Evolutionary conservation across 2,888 invertebrate genomes (phyloP), one percentile per base, ranked within the genome.

Genomic region (Callinectes sapidus): DNA sequence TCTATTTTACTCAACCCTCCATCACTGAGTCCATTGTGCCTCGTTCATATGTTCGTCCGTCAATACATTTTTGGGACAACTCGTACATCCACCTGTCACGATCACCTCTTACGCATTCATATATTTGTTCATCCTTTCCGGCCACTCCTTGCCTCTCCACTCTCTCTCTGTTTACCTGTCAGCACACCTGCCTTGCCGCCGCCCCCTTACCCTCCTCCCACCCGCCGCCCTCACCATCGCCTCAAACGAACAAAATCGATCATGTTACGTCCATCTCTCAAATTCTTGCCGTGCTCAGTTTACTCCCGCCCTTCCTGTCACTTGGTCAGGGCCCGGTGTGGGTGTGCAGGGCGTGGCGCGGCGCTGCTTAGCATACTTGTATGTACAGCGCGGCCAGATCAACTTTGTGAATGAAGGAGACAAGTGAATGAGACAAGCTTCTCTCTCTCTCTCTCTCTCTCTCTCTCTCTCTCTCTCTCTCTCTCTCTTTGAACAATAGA

Each of bases 291-390:
- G 13, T 35, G 16, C 32, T 81, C 16, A 81, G 81, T 81, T 14
- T 35, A 81, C 16, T 35, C 81, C 81, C 81, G 81, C 81, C 81
- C 81, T 81, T 81, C 81, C 81, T 81, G 81, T n/a, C 3, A 35
- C 32, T 28, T 81, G 14, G 81, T 81, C 32, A 14, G 81, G 35
- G 81, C 81, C 32, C 35, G 8, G 32, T 14, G 81, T 81, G 81
- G 81, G 81, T 10, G 81, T 81, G 81, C 10, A 1, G 81, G 81
- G 81, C 35, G 81, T 32, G 81, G 81, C 81, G 81, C 35, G 35
- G 81, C 81, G 28, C 35, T 81, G 81, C 35, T 81, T 81, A 81
- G 81, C 81, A 81, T 81, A 81, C 81, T 35, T 81, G 32, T 35
- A 13, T 35, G 32, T 35, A 13, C 8, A 32, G 81, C 35, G 35